A percentile compares a stretch with the other conserved stretches of the same genome.
phyloP scores from a whole-genome alignment of 2,888 invertebrate genomes.

The Nebria brevicollis region DNA sequence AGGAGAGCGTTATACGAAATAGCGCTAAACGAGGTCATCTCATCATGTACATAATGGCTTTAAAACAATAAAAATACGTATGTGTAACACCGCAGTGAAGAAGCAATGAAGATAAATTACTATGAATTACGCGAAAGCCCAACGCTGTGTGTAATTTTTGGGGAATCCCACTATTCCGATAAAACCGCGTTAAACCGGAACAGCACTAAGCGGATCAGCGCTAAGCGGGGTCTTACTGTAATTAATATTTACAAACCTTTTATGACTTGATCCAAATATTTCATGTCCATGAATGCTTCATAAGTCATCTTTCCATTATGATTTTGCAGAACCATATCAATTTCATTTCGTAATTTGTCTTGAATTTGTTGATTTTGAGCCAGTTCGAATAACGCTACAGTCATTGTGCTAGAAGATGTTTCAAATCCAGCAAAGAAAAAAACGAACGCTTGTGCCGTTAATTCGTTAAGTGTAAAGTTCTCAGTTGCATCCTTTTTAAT shows the following conservation, averaged over 20 bases:
- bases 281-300: conserved; percentile 61
- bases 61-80: no score
- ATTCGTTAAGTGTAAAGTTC: conserved; percentile 44
- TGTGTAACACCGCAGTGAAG: no score
- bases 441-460: conserved; percentile 58
- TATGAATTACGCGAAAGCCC: no score
- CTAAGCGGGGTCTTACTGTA: no score
- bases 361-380: conserved; percentile 60
- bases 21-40: no score
- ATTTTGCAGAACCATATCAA: conserved; percentile 54
- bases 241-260: conserved; percentile 54
- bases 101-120: no score
- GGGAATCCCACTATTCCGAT: no score
- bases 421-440: conserved; percentile 64
- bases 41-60: no score
- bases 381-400: conserved; percentile 58
- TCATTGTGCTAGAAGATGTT: conserved; percentile 60
- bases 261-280: conserved; percentile 62
- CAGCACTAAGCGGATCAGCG: no score
- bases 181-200: no score
- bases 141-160: no score
- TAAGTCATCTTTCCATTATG: conserved; percentile 58
- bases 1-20: no score
- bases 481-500: conserved; percentile 14
- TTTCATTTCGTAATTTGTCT: conserved; percentile 59